Percentiles rank a stretch among this genome's conserved stretches.
Evolutionary conservation across 1,140 invertebrate genomes (phyloP).

Genomic region (Zaprionus nigranus): DNA sequence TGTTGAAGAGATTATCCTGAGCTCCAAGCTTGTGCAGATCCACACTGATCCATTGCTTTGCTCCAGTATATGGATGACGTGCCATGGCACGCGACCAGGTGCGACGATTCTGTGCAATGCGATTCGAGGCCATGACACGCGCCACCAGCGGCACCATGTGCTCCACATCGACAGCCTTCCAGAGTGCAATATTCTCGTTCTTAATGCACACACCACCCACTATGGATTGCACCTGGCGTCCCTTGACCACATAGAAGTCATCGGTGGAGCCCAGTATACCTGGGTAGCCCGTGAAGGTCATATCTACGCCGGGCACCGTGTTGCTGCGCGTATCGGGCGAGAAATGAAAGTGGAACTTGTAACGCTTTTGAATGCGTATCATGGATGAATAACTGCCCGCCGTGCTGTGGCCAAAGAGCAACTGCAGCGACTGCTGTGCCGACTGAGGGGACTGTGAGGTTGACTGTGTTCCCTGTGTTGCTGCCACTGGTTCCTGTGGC

Average conservation of each 20-base stretch:
- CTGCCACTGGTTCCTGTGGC: constrained; percentile 27
- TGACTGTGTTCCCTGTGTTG: neutral
- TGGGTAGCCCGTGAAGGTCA: constrained; percentile 95
- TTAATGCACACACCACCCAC: constrained; percentile 87
- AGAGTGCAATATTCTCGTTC: constrained; percentile 86
- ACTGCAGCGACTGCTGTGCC: constrained; percentile 61
- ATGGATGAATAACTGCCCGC: constrained; percentile 91
- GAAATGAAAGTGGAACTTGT: constrained; percentile 92
- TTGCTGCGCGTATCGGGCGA: constrained; percentile 86
- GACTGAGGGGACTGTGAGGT: constrained; percentile 32
- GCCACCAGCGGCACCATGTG: constrained; percentile 90
- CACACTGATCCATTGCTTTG: constrained; percentile 95
- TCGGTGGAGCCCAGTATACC: constrained; percentile 94
- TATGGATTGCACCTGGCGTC: constrained; percentile 86
- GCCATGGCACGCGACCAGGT: constrained; percentile 89
- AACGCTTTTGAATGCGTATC: constrained; percentile 95
- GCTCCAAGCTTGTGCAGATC: constrained; percentile 87
- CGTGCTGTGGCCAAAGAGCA: constrained; percentile 85
- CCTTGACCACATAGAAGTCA: constrained; percentile 91
- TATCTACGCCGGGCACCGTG: constrained; percentile 88
- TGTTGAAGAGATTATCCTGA: constrained; percentile 63
- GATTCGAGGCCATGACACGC: constrained; percentile 93
- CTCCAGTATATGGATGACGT: constrained; percentile 92
- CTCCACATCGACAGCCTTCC: constrained; percentile 85
- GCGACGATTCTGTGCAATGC: constrained; percentile 89